These are phyloP conservation scores for Ceratosolen fusciceps DNA, from an alignment of 1,140 invertebrate species.

Conservation along the genomic window DNA sequence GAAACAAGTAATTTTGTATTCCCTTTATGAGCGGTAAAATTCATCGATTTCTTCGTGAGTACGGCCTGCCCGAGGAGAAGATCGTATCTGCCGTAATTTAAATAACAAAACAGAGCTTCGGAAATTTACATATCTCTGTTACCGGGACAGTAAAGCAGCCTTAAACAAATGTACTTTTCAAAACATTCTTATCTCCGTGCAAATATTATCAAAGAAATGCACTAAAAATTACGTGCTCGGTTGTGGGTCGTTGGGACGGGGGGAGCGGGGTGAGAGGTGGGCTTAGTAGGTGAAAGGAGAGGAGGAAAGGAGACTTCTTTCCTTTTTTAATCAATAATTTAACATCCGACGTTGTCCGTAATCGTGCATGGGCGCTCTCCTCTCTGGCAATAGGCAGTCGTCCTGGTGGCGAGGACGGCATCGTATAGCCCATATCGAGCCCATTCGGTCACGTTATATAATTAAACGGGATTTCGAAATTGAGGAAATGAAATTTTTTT, in stretches of 20 bases:
- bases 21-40: background rate
- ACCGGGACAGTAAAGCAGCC: background rate
- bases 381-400: too few species aligned
- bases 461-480: background rate
- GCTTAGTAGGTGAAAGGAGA: too few species aligned
- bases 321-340: background rate
- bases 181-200: background rate
- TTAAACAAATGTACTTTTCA: background rate
- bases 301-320: too few species aligned
- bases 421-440: too few species aligned
- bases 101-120: slow-evolving; percentile 23
- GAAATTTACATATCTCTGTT: slow-evolving; percentile 23
- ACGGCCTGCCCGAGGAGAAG: background rate
- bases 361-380: too few species aligned
- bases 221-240: background rate
- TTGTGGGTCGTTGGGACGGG: too few species aligned
- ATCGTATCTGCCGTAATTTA: slow-evolving; percentile 13
- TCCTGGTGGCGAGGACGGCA: too few species aligned
- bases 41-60: background rate
- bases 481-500: slow-evolving; percentile 5
- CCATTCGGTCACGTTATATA: background rate
- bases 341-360: too few species aligned
- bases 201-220: background rate
- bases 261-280: too few species aligned
- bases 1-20: background rate